These are phyloP conservation scores for Toxotes chatareus DNA, from an alignment of 2,113 vertebrate genomes.

Conservation along the genomic window DNA sequence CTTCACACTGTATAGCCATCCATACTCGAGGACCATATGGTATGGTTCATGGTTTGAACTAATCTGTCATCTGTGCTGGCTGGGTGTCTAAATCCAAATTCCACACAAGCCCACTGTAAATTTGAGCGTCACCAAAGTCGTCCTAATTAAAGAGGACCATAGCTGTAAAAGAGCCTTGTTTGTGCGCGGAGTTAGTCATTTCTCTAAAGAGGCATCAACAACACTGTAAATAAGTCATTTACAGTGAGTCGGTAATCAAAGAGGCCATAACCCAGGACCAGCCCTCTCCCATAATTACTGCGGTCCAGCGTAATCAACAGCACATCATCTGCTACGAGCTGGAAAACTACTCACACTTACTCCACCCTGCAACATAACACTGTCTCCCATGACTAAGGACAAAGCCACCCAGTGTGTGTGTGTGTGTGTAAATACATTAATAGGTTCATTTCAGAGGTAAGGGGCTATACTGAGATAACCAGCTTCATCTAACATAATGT, in stretches of 20 bases:
- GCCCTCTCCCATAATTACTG: constrained; percentile 77
- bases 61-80: constrained; percentile 55
- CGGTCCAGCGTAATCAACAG: constrained; percentile 75
- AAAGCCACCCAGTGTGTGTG: constrained; percentile 30
- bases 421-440: constrained; percentile 30
- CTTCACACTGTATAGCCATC: constrained; percentile 3
- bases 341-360: constrained; percentile 76
- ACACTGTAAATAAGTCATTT: constrained; percentile 80
- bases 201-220: constrained; percentile 77
- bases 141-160: constrained; percentile 79
- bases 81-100: constrained; percentile 59
- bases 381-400: constrained; percentile 33
- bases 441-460: constrained; percentile 17
- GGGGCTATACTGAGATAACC: constrained; percentile 6
- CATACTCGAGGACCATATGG: constrained; percentile 25
- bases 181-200: constrained; percentile 74
- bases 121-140: constrained; percentile 73
- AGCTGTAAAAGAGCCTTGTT: constrained; percentile 69
- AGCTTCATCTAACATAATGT: neutral
- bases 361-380: constrained; percentile 62
- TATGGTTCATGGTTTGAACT: constrained; percentile 23
- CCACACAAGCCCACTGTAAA: constrained; percentile 67
- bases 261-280: constrained; percentile 72
- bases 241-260: constrained; percentile 79
- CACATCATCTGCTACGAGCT: constrained; percentile 78